Conservation (phyloP, 2,113 vertebrate genomes). For the Brachypteracias leptosomus region DNA sequence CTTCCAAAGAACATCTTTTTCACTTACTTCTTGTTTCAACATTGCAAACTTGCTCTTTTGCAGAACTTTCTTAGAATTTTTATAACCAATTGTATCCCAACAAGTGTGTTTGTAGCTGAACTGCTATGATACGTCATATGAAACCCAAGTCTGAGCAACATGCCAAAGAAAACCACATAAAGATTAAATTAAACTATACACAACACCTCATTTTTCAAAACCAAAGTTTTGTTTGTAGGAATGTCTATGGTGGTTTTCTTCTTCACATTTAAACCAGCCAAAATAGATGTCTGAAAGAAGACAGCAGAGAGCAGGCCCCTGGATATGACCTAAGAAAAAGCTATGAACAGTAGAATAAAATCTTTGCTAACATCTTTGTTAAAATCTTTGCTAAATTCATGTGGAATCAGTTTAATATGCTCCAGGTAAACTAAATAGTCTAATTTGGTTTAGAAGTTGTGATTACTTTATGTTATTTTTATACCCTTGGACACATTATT, state of each 20-base stretch:
- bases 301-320: not conserved
- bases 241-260: not conserved
- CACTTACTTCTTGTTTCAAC: not conserved
- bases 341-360: not conserved
- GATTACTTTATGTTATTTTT: not conserved
- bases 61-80: constrained; percentile 4
- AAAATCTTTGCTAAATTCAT: not conserved
- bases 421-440: not conserved
- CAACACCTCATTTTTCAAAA: constrained; percentile 47
- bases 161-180: constrained; percentile 35
- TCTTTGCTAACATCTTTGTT: not conserved
- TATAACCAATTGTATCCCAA: not conserved
- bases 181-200: constrained; percentile 43
- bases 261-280: constrained; percentile 20
- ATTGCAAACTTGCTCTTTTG: not conserved
- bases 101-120: not conserved
- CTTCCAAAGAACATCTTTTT: not conserved
- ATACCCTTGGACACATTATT: not conserved
- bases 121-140: constrained; percentile 11
- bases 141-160: constrained; percentile 18
- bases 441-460: not conserved
- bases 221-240: not conserved
- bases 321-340: not conserved
- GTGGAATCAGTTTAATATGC: not conserved
- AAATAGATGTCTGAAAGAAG: constrained; percentile 32